Evolutionary conservation across 35 echinoderm and acorn worm genomes (phyloP), one percentile per base, ranked within the genome.

Genomic region (Nesometra sesokonis): DNA sequence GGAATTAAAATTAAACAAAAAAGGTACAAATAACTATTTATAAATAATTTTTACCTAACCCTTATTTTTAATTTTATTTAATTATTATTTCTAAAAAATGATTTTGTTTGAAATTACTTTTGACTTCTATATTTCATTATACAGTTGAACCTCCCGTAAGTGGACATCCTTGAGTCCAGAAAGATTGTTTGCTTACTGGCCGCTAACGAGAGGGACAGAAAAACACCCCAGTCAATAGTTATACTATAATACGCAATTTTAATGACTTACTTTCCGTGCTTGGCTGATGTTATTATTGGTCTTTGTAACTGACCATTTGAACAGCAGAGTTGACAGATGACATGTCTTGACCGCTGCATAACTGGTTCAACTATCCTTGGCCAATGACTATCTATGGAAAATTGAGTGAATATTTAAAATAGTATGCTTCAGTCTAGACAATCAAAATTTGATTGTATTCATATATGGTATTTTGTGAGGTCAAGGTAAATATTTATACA

Each of bases 321-420:
- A 85, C 89, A 86, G 37, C 95, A 97, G 0, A 97, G 57, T 29
- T 89, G 78, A 76, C 95, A 97, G n/a, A 91, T 85, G 0, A 91
- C 84, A 81, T 97, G 95, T 0, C 89, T 83, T 19, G 92, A 89
- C 35, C 88, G 78, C 11, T 86, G 86, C 19, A 97, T 23, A 0
- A 93, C 92, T 27, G 89, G 87, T 76, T 78, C 29, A 8, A 94
- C 77, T 30, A 92, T 79, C 21, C 95, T 81, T 0, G 95, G 92
- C 95, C 95, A 97, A 33, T 86, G 37, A 80, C 33, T 33, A 77
- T 35, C 84, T 87, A 84, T 33, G 47, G 15, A 30, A 3, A 32
- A 46, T 31, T n/a, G n/a, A n/a, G n/a, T n/a, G n/a, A n/a, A n/a
- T n/a, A n/a, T n/a, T n/a, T n/a, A n/a, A n/a, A n/a, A n/a, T n/a